Evolutionary conservation across 2,888 invertebrate species (phyloP).

Genomic region (Acronicta alni): DNA sequence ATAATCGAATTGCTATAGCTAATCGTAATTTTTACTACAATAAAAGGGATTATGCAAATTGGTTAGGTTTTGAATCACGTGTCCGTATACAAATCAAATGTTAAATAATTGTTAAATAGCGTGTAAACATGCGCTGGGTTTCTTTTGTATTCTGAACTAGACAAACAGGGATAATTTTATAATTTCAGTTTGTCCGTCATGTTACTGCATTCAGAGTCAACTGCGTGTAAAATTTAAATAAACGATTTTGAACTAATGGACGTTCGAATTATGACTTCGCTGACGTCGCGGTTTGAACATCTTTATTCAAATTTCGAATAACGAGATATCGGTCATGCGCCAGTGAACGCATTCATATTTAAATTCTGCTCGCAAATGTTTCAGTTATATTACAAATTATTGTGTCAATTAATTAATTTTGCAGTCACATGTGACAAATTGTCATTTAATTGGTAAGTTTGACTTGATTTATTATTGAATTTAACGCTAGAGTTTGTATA

Average conservation of each 20-base stretch:
- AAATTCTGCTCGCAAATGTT: conserved; percentile 66
- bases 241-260: conserved; percentile 76
- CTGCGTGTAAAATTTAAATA: conserved; percentile 87
- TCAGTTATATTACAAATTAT: conserved; percentile 59
- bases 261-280: conserved; percentile 77
- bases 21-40: conserved; percentile 66
- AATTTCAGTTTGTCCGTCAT: conserved; percentile 75
- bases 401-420: conserved; percentile 66
- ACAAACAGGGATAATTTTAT: conserved; percentile 79
- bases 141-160: conserved; percentile 74
- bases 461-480: conserved; percentile 44
- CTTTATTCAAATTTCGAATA: conserved; percentile 84
- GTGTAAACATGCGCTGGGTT: conserved; percentile 74
- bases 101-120: conserved; percentile 85
- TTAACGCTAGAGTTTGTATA: conserved; percentile 25
- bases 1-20: conserved; percentile 67
- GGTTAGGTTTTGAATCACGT: conserved; percentile 70
- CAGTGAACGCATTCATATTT: conserved; percentile 78
- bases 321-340: conserved; percentile 77
- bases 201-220: conserved; percentile 80
- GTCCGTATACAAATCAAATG: conserved; percentile 76
- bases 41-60: conserved; percentile 84
- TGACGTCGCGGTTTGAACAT: conserved; percentile 83
- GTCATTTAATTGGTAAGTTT: conserved; percentile 46
- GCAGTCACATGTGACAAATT: conserved; percentile 54